Evolutionary conservation across 1,140 invertebrate species (phyloP).

Genomic region (Micrasema minimum): DNA sequence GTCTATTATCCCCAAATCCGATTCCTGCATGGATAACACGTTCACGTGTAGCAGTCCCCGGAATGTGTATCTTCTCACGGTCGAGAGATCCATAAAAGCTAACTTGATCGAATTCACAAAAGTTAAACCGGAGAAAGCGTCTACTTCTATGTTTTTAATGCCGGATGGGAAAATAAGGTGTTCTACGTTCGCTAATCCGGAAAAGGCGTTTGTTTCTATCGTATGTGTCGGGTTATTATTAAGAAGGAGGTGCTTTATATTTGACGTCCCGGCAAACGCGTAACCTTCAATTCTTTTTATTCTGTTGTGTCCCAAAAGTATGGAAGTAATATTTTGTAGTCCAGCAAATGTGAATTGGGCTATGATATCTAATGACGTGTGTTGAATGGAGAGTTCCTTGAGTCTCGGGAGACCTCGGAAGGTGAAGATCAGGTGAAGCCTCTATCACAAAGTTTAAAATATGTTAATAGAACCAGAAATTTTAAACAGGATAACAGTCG

Average conservation of each 20-base stretch:
- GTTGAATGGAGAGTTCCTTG: slow-evolving; percentile 81
- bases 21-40: slow-evolving; percentile 79
- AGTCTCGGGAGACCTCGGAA: slow-evolving; percentile 81
- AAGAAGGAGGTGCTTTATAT: slow-evolving; percentile 78
- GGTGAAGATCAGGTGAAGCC: too few species aligned
- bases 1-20: slow-evolving; percentile 80
- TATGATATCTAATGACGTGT: slow-evolving; percentile 80
- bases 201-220: slow-evolving; percentile 82
- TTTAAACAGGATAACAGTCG: too few species aligned
- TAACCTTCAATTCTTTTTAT: slow-evolving; percentile 81
- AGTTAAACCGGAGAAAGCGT: slow-evolving; percentile 82
- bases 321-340: slow-evolving; percentile 80
- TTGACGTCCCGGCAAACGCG: slow-evolving; percentile 85
- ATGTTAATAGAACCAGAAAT: too few species aligned
- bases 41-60: slow-evolving; percentile 79
- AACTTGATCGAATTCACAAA: slow-evolving; percentile 81
- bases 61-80: slow-evolving; percentile 77
- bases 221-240: slow-evolving; percentile 81
- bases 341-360: slow-evolving; percentile 84
- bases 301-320: slow-evolving; percentile 80
- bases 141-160: slow-evolving; percentile 78
- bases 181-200: slow-evolving; percentile 82
- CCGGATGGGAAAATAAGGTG: slow-evolving; percentile 81
- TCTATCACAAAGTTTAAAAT: too few species aligned
- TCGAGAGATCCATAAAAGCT: slow-evolving; percentile 85